Base-by-base conservation (phyloP, 2,888 invertebrate genomes). In the Chrysolina oricalcia region DNA sequence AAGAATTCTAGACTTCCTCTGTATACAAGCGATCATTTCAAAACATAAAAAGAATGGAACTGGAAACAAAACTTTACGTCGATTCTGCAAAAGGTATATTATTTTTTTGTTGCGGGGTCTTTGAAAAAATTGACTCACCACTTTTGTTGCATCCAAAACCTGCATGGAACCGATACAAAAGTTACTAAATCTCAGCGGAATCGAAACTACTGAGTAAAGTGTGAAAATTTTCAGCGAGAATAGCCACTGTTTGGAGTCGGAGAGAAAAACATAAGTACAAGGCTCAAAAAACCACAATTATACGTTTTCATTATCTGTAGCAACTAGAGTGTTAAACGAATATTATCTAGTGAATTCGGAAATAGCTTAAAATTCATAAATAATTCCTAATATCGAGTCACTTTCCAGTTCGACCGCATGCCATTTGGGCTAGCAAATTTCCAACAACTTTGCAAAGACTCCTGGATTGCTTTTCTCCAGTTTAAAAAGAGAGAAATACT, bases 11-110 rank as follows among this genome's bases (percentile, higher is more conserved):
- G 59, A 59, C 59, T 11, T 59, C n/a, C 27, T 35, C 35, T 35
- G 11, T 6, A 59, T 59, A 59, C 59, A 10, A 27, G 59, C 59
- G 15, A 59, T 59, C 9, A n/a, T n/a, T 27, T 66, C 15, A 15
- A n/a, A 19, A 17, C 50, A 19, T 59, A 59, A 59, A 59, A 59
- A 9, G n/a, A 17, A 50, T 17, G 50, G 50, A 50, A 50, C 50
- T 17, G n/a, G 59, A 17, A 59, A 59, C 23, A 59, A 46, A 43
- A 43, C 35, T 63, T 46, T 46, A 15, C 1, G n/a, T n/a, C 9
- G 59, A 59, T 59, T 59, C 27, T 35, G 15, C 50, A 1, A 50
- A 2, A 50, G 15, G 19, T 19, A 4, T n/a, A 50, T 2, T n/a
- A 50, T 19, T 19, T 50, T 15, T 46, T 15, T 15, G 8, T 0